A percentile compares a stretch with the other conserved stretches of the same genome.
phyloP scores from a whole-genome alignment of 2,797 vertebrate genomes.

The Arrhamphus sclerolepis region DNA sequence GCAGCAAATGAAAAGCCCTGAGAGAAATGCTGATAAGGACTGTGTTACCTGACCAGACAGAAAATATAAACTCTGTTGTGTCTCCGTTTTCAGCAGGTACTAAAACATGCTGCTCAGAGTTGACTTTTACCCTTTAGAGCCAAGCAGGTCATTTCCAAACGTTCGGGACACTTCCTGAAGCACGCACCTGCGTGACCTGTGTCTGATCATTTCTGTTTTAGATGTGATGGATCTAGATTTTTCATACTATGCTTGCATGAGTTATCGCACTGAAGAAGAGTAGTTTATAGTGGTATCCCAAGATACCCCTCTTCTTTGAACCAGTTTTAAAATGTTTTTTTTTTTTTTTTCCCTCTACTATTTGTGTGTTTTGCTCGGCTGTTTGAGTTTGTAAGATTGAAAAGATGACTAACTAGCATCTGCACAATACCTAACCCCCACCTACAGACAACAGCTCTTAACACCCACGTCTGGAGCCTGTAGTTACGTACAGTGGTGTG shows the following conservation, averaged over 20 bases:
- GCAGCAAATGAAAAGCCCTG: conserved; percentile 32
- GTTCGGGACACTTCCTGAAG: conserved; percentile 34
- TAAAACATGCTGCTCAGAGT: conserved; percentile 14
- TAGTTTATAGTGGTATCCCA: neutral
- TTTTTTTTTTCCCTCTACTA: neutral
- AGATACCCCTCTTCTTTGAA: neutral
- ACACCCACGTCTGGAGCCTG: conserved; percentile 68
- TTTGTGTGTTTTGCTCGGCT: neutral
- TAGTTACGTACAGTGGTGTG: conserved; percentile 64
- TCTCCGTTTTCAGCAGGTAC: conserved; percentile 21
- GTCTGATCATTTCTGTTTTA: conserved; percentile 5
- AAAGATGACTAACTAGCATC: conserved; percentile 36
- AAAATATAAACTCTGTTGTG: conserved; percentile 31
- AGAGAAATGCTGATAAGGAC: conserved; percentile 53
- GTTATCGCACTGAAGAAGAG: no score
- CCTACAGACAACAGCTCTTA: conserved; percentile 58
- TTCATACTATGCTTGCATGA: neutral
- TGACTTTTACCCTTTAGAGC: conserved; percentile 57
- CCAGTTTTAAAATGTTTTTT: neutral
- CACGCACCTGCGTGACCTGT: conserved; percentile 37
- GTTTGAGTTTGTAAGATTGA: conserved; percentile 11
- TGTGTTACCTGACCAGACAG: conserved; percentile 34
- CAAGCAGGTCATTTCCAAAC: conserved; percentile 57
- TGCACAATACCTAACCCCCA: conserved; percentile 35
- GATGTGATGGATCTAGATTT: conserved; percentile 4